A percentile compares a stretch with the other conserved stretches of the same genome.
Evolutionary conservation across 2,113 vertebrate species (phyloP).

Genomic region (Limanda limanda): DNA sequence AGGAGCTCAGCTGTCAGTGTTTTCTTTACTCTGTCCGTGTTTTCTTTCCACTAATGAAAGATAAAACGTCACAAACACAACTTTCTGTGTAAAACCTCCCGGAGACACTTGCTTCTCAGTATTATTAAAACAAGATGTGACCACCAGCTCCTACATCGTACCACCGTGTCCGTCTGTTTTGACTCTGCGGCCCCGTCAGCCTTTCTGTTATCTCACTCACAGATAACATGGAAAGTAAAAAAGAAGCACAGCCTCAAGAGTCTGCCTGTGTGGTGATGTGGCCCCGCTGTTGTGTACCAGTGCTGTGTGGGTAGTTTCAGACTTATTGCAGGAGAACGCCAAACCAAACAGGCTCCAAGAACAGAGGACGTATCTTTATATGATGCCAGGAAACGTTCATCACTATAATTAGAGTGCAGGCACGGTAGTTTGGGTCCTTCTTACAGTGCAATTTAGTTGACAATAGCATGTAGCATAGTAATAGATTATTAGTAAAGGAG

Average conservation of each 20-base stretch:
- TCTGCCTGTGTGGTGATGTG: not conserved
- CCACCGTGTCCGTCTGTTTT: slow-evolving; percentile 24
- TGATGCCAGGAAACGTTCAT: slow-evolving; percentile 46
- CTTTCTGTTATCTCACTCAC: slow-evolving; percentile 29
- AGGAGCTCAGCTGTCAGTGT: too few species aligned
- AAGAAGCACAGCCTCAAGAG: slow-evolving; percentile 41
- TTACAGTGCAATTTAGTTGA: slow-evolving; percentile 29
- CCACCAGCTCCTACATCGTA: slow-evolving; percentile 5
- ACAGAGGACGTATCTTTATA: slow-evolving; percentile 18
- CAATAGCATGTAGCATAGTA: slow-evolving; percentile 9
- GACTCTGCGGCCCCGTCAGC: slow-evolving; percentile 27
- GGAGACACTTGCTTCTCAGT: not conserved
- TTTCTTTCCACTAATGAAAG: too few species aligned
- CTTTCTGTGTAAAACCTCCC: not conserved
- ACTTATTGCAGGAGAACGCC: slow-evolving; percentile 25
- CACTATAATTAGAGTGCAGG: slow-evolving; percentile 40
- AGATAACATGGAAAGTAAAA: slow-evolving; percentile 47
- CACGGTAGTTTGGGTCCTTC: slow-evolving; percentile 19
- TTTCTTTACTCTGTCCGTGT: too few species aligned
- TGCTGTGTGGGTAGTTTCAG: slow-evolving; percentile 42
- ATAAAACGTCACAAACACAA: not conserved
- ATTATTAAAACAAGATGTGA: slow-evolving; percentile 8
- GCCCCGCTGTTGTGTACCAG: slow-evolving; percentile 12
- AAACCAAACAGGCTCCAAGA: slow-evolving; percentile 37
- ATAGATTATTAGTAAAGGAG: not conserved